Evolutionary conservation across 2,888 invertebrate species (phyloP).

Genomic region (Endotricha flammealis): DNA sequence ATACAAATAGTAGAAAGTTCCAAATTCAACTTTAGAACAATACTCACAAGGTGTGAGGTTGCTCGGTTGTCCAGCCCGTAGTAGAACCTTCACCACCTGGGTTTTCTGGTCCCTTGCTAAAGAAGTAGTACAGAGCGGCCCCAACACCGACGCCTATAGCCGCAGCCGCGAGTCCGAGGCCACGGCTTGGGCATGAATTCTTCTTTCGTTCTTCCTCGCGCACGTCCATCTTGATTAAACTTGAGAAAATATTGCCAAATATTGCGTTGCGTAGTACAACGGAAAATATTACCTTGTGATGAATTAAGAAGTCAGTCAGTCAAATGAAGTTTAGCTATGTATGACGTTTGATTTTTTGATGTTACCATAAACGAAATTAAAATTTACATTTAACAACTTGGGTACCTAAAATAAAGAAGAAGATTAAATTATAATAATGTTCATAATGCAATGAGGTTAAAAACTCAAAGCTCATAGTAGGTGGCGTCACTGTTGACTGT

Average conservation of each 20-base stretch:
- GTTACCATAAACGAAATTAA: too few species aligned
- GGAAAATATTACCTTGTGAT: conserved; percentile 18
- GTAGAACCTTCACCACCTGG: conserved; percentile 49
- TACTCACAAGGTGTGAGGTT: conserved; percentile 43
- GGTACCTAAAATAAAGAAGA: too few species aligned
- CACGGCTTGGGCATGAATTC: conserved; percentile 51
- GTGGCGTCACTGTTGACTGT: too few species aligned
- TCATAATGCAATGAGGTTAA: too few species aligned
- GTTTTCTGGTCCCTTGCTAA: conserved; percentile 50
- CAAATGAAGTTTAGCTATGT: conserved; percentile 1
- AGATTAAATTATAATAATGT: too few species aligned
- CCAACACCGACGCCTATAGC: conserved; percentile 67
- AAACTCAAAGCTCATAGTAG: too few species aligned
- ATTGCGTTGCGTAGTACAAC: conserved; percentile 4
- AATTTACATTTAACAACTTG: too few species aligned
- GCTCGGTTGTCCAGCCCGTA: conserved; percentile 43
- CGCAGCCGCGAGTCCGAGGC: conserved; percentile 59
- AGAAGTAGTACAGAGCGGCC: conserved; percentile 65
- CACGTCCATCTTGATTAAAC: conserved; percentile 48
- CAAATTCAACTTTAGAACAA: conserved; percentile 4
- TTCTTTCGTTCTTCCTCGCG: conserved; percentile 56
- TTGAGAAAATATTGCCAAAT: too few species aligned
- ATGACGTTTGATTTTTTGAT: too few species aligned
- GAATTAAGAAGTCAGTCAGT: conserved; percentile 11
- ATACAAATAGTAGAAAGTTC: too few species aligned